phyloP scores from a whole-genome alignment of 1,140 invertebrate genomes.

The Drosophila nikananu region DNA sequence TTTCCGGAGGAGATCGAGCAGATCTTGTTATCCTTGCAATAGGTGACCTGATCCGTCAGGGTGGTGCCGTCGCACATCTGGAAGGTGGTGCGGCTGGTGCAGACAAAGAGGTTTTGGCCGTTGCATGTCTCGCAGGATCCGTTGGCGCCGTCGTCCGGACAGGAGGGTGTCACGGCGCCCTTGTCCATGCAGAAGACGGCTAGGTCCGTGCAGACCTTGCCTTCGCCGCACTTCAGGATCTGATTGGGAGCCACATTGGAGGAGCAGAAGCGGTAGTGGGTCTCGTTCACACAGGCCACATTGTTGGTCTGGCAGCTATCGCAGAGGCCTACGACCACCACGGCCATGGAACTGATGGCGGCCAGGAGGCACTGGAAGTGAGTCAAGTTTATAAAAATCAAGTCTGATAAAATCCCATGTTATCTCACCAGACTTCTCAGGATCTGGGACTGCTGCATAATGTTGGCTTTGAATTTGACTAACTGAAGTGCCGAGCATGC shows the following conservation, averaged over 20 bases:
- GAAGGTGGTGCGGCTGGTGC: constrained; percentile 75
- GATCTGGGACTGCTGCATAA: constrained; percentile 42
- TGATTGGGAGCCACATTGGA: constrained; percentile 11
- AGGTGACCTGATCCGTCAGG: constrained; percentile 8
- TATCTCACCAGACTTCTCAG: constrained; percentile 53
- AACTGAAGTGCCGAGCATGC: constrained; percentile 22
- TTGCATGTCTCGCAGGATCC: constrained; percentile 52
- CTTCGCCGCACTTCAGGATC: constrained; percentile 12
- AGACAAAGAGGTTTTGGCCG: constrained; percentile 51
- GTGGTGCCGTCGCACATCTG: constrained; percentile 50
- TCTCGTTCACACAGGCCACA: constrained; percentile 53
- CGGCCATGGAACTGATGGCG: constrained; percentile 13
- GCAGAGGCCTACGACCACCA: constrained; percentile 13
- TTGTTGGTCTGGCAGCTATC: constrained; percentile 45
- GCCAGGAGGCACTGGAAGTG: constrained; percentile 36
- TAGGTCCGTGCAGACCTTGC: constrained; percentile 52
- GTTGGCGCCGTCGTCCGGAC: background rate
- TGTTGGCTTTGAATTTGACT: constrained; percentile 39
- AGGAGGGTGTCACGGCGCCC: background rate
- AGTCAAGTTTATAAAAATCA: background rate
- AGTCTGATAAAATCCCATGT: background rate
- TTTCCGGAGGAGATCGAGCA: constrained; percentile 58
- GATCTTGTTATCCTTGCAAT: constrained; percentile 45
- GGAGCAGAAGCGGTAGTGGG: constrained; percentile 52
- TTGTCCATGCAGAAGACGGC: constrained; percentile 14